Conservation (phyloP, 2,888 invertebrate species). For the Gerris lacustris region DNA sequence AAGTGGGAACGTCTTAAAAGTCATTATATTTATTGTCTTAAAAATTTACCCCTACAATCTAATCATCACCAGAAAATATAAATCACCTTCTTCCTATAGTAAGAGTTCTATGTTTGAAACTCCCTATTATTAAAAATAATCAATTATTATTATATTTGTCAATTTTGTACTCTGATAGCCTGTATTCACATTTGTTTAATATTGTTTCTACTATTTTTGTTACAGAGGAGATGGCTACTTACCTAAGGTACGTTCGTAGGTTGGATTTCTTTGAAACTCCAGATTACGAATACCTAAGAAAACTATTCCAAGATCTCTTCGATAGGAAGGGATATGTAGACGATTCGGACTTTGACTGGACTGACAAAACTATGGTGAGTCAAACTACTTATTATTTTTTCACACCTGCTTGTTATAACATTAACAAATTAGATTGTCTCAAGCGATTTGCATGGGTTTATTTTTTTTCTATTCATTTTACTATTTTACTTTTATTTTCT, state of each 20-base stretch:
- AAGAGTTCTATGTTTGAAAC: not conserved
- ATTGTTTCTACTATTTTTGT: slow-evolving; percentile 2
- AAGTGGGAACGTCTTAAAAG: no score
- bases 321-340: slow-evolving; percentile 74
- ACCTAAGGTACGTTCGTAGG: slow-evolving; percentile 88
- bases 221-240: slow-evolving; percentile 92
- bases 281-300: slow-evolving; percentile 95
- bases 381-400: slow-evolving; percentile 9
- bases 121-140: not conserved
- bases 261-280: slow-evolving; percentile 99
- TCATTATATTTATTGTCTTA: no score
- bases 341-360: slow-evolving; percentile 92
- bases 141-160: not conserved
- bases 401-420: not conserved
- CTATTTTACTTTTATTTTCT: no score
- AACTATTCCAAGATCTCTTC: slow-evolving; percentile 86
- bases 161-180: not conserved
- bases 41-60: no score
- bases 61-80: no score
- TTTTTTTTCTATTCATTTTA: no score
- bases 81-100: no score
- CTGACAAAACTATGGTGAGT: slow-evolving; percentile 62
- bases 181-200: not conserved
- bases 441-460: no score
- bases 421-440: not conserved